These are phyloP conservation scores for Embidobia sp. DNA, from an alignment of 2,888 invertebrate genomes.

Conservation along the genomic window DNA sequence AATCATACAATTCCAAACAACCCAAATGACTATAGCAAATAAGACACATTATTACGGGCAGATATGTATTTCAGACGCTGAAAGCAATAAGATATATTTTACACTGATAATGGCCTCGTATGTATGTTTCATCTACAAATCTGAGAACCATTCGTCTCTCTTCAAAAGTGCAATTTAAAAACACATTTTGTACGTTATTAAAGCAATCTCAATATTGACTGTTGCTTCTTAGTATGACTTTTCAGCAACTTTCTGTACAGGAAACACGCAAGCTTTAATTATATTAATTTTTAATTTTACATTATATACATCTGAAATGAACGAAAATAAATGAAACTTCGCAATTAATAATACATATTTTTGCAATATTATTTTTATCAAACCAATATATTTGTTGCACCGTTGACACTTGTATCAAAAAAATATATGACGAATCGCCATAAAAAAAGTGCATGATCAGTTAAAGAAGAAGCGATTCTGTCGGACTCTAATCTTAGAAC, in stretches of 20 bases:
- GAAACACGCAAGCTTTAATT: neutral
- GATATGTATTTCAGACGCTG: too few species aligned
- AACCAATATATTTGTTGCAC: neutral
- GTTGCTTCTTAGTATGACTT: neutral
- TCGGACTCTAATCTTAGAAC: constrained; percentile 74
- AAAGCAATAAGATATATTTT: too few species aligned
- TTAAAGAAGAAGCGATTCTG: constrained; percentile 70
- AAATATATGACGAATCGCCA: too few species aligned
- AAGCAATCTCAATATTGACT: constrained; percentile 28
- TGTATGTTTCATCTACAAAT: constrained; percentile 21
- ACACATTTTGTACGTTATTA: constrained; percentile 7
- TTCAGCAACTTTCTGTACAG: neutral
- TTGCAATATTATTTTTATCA: too few species aligned
- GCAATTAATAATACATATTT: too few species aligned
- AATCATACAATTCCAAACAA: too few species aligned
- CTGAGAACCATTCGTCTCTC: constrained; percentile 23
- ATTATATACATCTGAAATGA: too few species aligned
- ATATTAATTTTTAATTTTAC: too few species aligned
- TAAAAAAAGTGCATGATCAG: constrained; percentile 59
- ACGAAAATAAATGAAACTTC: too few species aligned
- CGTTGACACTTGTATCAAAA: neutral
- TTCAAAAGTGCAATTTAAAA: constrained; percentile 21
- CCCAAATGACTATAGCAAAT: too few species aligned
- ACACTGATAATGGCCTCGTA: too few species aligned
- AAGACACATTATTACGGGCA: too few species aligned